Evolutionary conservation across 2,113 vertebrate genomes (phyloP).

Genomic region (Bungarus multicinctus): DNA sequence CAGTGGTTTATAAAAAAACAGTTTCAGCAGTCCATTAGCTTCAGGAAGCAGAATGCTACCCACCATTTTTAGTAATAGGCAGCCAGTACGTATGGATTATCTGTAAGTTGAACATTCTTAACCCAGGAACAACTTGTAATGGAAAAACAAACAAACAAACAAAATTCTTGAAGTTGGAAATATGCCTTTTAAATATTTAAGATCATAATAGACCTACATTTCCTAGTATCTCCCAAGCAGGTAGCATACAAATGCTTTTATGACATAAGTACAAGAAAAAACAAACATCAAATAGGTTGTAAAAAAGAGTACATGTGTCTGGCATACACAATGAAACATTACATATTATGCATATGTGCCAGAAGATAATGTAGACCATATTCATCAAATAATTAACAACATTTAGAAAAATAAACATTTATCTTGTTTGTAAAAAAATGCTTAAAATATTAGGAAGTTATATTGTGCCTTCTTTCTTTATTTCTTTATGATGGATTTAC

Average conservation of each 20-base stretch:
- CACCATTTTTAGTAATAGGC: neutral
- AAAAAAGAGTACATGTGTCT: neutral
- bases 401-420: rapidly evolving
- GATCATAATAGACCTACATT: neutral
- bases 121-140: neutral
- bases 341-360: neutral
- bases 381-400: no score
- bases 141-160: neutral
- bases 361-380: neutral
- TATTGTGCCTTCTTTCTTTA: neutral
- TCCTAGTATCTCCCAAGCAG: neutral
- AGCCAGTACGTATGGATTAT: neutral
- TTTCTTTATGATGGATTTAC: neutral
- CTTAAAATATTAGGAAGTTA: neutral
- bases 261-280: neutral
- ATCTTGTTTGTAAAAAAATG: slow-evolving; percentile 16
- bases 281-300: neutral
- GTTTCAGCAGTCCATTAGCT: neutral
- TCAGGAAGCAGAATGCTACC: neutral
- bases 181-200: neutral
- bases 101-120: neutral
- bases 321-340: neutral
- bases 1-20: neutral
- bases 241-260: neutral
- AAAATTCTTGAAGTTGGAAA: neutral